Conservation (phyloP, 2,113 vertebrate genomes). For the Eleginops maclovinus region DNA sequence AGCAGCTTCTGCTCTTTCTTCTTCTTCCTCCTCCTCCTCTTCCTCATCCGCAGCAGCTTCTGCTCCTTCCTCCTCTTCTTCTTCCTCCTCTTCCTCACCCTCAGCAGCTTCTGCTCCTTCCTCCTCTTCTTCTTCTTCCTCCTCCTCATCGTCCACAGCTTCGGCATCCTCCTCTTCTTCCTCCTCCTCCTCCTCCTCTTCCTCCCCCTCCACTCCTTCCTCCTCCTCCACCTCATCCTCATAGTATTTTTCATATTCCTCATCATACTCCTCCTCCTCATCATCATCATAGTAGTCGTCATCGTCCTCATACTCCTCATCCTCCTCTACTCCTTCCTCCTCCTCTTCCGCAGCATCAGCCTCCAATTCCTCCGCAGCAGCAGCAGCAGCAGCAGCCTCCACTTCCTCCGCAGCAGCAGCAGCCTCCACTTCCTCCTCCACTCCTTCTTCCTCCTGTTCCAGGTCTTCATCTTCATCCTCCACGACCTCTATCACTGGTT, state of each 20-base stretch:
- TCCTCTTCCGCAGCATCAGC: not conserved
- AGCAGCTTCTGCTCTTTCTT: not conserved
- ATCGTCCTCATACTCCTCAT: conserved; percentile 14
- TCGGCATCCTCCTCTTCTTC: not conserved
- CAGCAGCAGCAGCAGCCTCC: no score
- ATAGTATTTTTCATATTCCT: conserved; percentile 10
- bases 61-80: conserved; percentile 3
- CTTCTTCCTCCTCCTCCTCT: not conserved
- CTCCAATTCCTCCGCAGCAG: not conserved
- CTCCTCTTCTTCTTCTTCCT: not conserved
- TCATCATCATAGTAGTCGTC: conserved; percentile 7
- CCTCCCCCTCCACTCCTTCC: not conserved
- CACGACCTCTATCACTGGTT: conserved; percentile 56
- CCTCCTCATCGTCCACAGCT: not conserved
- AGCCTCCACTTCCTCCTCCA: not conserved
- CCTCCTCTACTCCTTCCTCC: conserved; percentile 54
- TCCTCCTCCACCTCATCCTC: conserved; percentile 16
- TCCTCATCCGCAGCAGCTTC: not conserved
- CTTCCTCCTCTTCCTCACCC: not conserved
- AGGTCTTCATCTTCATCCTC: conserved; percentile 47
- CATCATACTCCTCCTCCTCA: conserved; percentile 43
- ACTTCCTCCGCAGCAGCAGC: not conserved
- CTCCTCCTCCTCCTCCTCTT: not conserved
- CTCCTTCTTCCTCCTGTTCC: conserved; percentile 16
- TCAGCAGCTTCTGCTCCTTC: not conserved